Evolutionary conservation across 2,888 invertebrate species (phyloP).

Genomic region (Hylaea fasciaria): DNA sequence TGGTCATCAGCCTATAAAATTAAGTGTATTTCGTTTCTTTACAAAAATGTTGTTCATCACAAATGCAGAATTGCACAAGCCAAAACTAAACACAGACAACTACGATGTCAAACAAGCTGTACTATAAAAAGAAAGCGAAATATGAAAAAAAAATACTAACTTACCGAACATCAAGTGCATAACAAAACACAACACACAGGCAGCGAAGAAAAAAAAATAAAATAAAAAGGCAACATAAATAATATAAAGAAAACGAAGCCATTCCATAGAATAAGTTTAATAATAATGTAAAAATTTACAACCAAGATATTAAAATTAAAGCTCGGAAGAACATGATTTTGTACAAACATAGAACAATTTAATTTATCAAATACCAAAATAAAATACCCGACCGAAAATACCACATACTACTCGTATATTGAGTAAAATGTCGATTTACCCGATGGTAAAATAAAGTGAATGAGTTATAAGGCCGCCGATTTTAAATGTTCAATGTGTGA

Average conservation of each 20-base stretch:
- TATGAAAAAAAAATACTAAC: constrained; percentile 53
- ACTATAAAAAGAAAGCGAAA: constrained; percentile 29
- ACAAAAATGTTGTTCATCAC: too few species aligned
- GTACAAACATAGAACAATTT: constrained; percentile 62
- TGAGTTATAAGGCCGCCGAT: too few species aligned
- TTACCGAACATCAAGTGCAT: constrained; percentile 63
- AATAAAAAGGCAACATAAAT: constrained; percentile 65
- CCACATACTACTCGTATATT: not conserved
- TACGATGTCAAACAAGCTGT: constrained; percentile 19
- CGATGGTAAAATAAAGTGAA: too few species aligned
- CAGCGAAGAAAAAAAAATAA: constrained; percentile 48
- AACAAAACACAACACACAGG: constrained; percentile 71
- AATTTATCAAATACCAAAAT: constrained; percentile 41
- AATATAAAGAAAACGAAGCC: constrained; percentile 79
- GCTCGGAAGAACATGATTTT: constrained; percentile 83
- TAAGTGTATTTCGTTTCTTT: not conserved
- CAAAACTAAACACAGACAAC: constrained; percentile 10
- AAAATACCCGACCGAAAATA: constrained; percentile 21
- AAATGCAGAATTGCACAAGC: not conserved
- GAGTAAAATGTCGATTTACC: not conserved
- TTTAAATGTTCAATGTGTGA: too few species aligned
- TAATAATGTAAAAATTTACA: constrained; percentile 81
- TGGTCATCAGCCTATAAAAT: too few species aligned
- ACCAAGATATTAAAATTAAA: constrained; percentile 82
- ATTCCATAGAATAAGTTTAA: constrained; percentile 80